These are phyloP conservation scores for Peromyscus polionotus DNA, from an alignment of 2,113 vertebrate genomes.

Conservation along the genomic window DNA sequence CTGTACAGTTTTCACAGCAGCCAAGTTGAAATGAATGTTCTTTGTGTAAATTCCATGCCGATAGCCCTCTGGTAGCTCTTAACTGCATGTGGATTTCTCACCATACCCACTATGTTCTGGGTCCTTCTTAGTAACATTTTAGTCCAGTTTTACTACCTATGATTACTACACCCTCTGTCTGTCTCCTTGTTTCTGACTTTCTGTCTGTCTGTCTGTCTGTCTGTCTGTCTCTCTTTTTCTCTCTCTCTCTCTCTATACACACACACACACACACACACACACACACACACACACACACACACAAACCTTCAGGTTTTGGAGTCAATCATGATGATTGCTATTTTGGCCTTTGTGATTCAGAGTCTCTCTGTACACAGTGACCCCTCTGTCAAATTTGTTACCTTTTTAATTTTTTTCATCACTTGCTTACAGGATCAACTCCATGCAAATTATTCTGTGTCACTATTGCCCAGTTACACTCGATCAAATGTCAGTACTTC, in stretches of 20 bases:
- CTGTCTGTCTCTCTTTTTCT: not conserved
- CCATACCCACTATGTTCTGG: not conserved
- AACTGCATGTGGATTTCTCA: not conserved
- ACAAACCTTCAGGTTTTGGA: not conserved
- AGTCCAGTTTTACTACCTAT: accelerated
- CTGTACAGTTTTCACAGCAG: not conserved
- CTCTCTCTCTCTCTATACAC: too few relatives aligned
- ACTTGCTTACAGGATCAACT: not conserved
- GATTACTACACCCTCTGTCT: not conserved
- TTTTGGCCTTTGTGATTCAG: not conserved
- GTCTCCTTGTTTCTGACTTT: not conserved
- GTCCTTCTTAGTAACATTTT: not conserved
- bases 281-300: too few relatives aligned
- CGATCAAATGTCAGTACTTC: not conserved
- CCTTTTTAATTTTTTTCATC: not conserved
- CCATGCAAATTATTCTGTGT: not conserved
- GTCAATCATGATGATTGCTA: not conserved
- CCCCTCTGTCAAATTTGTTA: not conserved
- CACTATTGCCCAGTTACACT: not conserved
- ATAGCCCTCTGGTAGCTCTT: not conserved
- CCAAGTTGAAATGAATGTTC: not conserved
- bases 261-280: too few relatives aligned
- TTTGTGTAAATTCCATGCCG: not conserved
- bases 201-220: too few relatives aligned
- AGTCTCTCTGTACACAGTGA: not conserved